Base-by-base conservation (phyloP, 2,797 vertebrate species). In the Aulostomus chinensis region DNA sequence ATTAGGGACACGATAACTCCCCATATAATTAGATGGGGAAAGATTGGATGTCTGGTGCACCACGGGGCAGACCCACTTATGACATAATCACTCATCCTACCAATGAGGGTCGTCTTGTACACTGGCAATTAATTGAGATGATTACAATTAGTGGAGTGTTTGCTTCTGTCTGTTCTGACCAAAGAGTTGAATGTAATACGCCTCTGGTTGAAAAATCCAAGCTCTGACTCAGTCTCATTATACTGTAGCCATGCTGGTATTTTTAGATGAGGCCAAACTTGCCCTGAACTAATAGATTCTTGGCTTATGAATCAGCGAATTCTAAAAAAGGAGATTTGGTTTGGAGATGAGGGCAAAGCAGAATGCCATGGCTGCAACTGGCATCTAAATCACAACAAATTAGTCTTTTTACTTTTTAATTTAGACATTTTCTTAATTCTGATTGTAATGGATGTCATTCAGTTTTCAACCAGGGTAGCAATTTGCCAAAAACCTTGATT, bases 1-100 rank as follows among this genome's bases (percentile, higher is more conserved):
- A 85, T 87, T 87, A 86, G 81, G 68, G 83, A 83, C 71, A 77
- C 21, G 58, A 81, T 79, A 84, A 80, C 78, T 81, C 77, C 69
- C 71, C 58, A 59, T 83, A 77, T 86, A 84, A 85, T 86, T 85
- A 83, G 81, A 85, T 80, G 67, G 76, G 67, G 49, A 78, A 77
- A 86, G 81, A 85, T 79, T 70, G 68, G 65, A 64, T 73, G 76
- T 39, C 32, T 79, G 57, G 69, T 72, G 74, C 68, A 78, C 76
- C 74, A 84, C 50, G 9, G 68, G 79, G 79, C 73, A 81, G 52
- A 82, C 76, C 69, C 73, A 81, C 67, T 83, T 83, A 82, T 36
- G 35, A 67, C 66, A 78, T 67, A 79, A 78, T 85, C 71, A 80
- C 56, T 84, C 80, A 79, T 78, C 35, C 75, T 58, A 54, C 75